A percentile compares a stretch with the other conserved stretches of the same genome.
Evolutionary conservation across 2,113 vertebrate genomes (phyloP).

Genomic region (Poeciliopsis turrubarensis): DNA sequence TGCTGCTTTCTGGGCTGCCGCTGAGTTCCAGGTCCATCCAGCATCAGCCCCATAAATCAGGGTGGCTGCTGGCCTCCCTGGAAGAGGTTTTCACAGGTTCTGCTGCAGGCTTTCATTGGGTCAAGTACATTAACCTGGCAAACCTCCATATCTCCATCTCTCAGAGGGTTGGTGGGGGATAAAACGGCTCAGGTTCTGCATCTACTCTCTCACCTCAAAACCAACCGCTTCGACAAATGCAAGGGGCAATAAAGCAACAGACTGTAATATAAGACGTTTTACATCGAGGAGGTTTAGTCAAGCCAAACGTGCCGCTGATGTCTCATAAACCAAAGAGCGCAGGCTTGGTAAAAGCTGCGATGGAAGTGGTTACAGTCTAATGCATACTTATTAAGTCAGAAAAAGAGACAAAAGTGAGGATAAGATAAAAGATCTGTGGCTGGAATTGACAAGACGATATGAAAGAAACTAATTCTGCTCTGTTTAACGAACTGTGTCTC

Average conservation of each 20-base stretch:
- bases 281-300: conserved; percentile 7
- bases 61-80: conserved; percentile 47
- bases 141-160: conserved; percentile 57
- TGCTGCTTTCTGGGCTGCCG: conserved; percentile 35
- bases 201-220: conserved; percentile 44
- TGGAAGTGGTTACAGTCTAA: conserved; percentile 4
- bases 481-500: too few relatives aligned
- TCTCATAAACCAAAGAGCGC: conserved; percentile 21
- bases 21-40: conserved; percentile 48
- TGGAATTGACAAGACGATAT: background rate
- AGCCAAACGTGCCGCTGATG: conserved; percentile 23
- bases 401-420: background rate
- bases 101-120: conserved; percentile 70
- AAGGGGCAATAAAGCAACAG: conserved; percentile 39
- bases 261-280: conserved; percentile 49
- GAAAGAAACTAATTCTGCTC: background rate
- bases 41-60: conserved; percentile 72
- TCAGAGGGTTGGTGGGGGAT: conserved; percentile 29
- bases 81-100: conserved; percentile 68
- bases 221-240: conserved; percentile 27
- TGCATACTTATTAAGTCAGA: conserved; percentile 14
- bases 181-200: conserved; percentile 46
- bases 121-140: conserved; percentile 79
- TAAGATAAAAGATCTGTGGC: background rate
- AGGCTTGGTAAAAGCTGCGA: conserved; percentile 8